phyloP scores from a whole-genome alignment of 2,113 vertebrate species.

The Barnardius zonarius region DNA sequence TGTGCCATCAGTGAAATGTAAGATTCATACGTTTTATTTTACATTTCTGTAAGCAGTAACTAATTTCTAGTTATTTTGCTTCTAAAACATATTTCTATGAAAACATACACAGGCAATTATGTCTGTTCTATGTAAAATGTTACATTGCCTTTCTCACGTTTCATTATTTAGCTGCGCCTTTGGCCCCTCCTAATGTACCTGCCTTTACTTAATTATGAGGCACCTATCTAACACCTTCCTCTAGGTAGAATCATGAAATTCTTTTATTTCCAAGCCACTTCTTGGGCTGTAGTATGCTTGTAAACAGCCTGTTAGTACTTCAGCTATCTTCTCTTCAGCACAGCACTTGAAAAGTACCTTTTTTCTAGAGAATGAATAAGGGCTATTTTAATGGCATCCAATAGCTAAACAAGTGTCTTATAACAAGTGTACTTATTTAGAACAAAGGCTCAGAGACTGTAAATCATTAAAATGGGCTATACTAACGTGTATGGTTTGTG shows the following conservation, averaged over 20 bases:
- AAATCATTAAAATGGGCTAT: background rate
- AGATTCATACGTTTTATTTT: background rate
- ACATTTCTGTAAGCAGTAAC: background rate
- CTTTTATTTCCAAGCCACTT: background rate
- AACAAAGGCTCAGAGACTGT: background rate
- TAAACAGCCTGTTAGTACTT: background rate
- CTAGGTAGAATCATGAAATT: background rate
- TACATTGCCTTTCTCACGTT: background rate
- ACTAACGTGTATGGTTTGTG: background rate
- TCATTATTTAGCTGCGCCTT: background rate
- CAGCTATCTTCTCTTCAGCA: background rate
- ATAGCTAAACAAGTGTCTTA: background rate
- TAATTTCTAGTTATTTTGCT: background rate
- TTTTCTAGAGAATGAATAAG: background rate
- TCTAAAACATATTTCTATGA: background rate
- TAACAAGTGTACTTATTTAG: background rate
- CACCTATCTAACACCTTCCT: background rate
- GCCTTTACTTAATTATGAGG: background rate
- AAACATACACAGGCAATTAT: background rate
- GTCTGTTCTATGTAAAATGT: background rate
- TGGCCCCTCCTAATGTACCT: background rate
- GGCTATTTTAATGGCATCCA: background rate
- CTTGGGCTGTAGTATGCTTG: background rate
- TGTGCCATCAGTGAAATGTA: background rate
- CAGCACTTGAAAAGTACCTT: background rate